phyloP scores from a whole-genome alignment of 2,888 invertebrate genomes.

The Brachycybe producta region DNA sequence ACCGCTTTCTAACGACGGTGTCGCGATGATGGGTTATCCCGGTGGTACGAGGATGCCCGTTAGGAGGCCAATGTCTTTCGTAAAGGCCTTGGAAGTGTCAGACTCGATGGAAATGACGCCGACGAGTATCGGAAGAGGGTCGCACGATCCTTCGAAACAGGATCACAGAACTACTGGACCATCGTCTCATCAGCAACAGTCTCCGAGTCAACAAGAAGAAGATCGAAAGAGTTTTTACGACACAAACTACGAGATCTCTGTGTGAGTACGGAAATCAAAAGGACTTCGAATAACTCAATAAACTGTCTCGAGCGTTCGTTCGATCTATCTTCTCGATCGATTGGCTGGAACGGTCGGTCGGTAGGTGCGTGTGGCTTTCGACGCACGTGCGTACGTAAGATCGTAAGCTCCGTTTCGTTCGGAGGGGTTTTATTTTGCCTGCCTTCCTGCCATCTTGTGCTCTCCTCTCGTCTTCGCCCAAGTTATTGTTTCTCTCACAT shows the following conservation, averaged over 20 bases:
- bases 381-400: too few relatives aligned
- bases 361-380: too few relatives aligned
- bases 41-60: slow-evolving; percentile 25
- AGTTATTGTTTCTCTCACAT: too few relatives aligned
- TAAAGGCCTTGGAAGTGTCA: slow-evolving; percentile 76
- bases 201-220: slow-evolving; percentile 9
- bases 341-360: too few relatives aligned
- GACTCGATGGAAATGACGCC: slow-evolving; percentile 47
- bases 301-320: too few relatives aligned
- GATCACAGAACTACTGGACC: slow-evolving; percentile 15
- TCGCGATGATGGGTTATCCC: neutral
- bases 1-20: neutral
- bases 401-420: too few relatives aligned
- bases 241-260: slow-evolving; percentile 90
- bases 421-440: too few relatives aligned
- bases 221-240: slow-evolving; percentile 59
- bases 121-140: neutral
- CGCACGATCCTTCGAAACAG: slow-evolving; percentile 15
- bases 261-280: slow-evolving; percentile 50
- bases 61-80: slow-evolving; percentile 74
- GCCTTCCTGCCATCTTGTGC: too few relatives aligned
- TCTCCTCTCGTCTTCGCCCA: too few relatives aligned
- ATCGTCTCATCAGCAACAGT: slow-evolving; percentile 2
- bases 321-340: too few relatives aligned
- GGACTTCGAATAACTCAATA: too few relatives aligned